Percentiles rank a stretch among this genome's conserved stretches.
Evolutionary conservation across 2,113 vertebrate genomes (phyloP).

Genomic region (Macrotis lagotis): DNA sequence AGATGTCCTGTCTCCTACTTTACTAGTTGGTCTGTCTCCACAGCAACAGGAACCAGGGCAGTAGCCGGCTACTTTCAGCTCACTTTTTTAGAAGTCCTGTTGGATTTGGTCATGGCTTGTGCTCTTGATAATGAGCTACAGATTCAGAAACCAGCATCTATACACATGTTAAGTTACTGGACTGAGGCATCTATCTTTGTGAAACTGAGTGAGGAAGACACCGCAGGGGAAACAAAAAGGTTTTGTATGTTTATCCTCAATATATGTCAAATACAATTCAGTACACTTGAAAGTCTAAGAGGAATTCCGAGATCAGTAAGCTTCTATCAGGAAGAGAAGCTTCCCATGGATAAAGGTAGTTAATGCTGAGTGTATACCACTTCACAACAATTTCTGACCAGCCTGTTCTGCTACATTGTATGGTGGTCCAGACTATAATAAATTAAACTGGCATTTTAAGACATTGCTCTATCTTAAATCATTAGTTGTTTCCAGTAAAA

Average conservation of each 20-base stretch:
- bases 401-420: not conserved
- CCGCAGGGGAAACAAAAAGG: not conserved
- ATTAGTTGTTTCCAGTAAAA: not conserved
- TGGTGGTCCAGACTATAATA: not conserved
- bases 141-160: not conserved
- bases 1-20: not conserved
- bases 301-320: constrained; percentile 20
- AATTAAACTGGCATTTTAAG: not conserved
- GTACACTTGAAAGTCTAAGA: not conserved
- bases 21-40: not conserved
- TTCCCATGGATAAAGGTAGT: not conserved
- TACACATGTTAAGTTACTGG: not conserved
- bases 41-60: not conserved
- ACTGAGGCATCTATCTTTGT: not conserved
- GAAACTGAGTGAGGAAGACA: not conserved
- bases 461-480: not conserved
- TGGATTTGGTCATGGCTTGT: not conserved
- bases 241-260: not conserved
- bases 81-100: not conserved
- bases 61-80: not conserved
- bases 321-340: constrained; percentile 3
- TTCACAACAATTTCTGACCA: constrained; percentile 8
- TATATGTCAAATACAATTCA: not conserved
- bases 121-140: not conserved
- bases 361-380: not conserved